A percentile compares a stretch with the other conserved stretches of the same genome.
Conservation (phyloP, 2,888 invertebrate species). For the Sphecodes monilicornis region DNA sequence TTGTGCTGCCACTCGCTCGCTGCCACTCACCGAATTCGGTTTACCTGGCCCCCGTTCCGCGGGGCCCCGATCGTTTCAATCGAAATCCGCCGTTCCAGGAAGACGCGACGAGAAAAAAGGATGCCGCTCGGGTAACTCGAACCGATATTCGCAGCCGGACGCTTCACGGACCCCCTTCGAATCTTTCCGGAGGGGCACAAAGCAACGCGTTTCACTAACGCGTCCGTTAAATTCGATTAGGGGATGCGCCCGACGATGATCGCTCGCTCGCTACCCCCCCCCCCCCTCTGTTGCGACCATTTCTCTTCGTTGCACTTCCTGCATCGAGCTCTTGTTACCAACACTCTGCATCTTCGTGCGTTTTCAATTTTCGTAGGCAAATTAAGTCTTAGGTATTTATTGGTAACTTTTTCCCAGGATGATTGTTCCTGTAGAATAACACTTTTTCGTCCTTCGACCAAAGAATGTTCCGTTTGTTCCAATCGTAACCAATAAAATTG, state of each 20-base stretch:
- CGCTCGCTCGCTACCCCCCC: background rate
- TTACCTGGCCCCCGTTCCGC: slow-evolving; percentile 40
- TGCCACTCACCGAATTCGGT: slow-evolving; percentile 69
- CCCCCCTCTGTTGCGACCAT: background rate
- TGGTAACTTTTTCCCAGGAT: too few species aligned
- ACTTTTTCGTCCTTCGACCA: too few species aligned
- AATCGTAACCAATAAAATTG: too few species aligned
- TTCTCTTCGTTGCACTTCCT: background rate
- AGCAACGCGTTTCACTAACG: slow-evolving; percentile 5
- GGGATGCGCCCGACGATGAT: slow-evolving; percentile 10
- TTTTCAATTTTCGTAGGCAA: background rate
- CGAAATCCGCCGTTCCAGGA: slow-evolving; percentile 60
- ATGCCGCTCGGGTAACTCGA: slow-evolving; percentile 39
- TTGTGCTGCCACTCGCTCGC: slow-evolving; percentile 69
- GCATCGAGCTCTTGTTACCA: background rate
- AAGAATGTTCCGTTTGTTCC: too few species aligned
- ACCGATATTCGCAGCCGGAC: slow-evolving; percentile 20
- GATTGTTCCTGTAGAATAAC: too few species aligned
- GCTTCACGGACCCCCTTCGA: background rate
- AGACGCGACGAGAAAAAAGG: slow-evolving; percentile 28
- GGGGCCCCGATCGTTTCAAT: slow-evolving; percentile 40
- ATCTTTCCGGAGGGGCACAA: background rate
- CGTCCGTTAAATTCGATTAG: slow-evolving; percentile 34
- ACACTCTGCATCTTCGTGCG: background rate
- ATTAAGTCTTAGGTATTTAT: too few species aligned